Base-by-base conservation (phyloP, 2,113 vertebrate species). In the Antigone vipio region DNA sequence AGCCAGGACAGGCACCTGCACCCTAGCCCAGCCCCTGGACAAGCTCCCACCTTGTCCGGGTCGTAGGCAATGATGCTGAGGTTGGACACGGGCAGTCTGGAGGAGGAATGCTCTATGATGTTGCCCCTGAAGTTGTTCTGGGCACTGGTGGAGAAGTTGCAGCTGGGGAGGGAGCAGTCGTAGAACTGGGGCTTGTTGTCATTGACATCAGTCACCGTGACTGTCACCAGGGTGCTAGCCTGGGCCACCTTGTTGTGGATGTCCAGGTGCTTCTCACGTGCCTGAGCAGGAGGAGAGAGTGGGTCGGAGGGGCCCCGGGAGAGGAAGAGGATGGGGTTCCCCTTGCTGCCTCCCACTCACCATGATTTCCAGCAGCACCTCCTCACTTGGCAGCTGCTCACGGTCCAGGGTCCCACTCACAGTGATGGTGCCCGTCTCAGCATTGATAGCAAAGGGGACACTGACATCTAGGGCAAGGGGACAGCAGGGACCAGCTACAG, bases 171-270 rank as follows among this genome's bases (percentile, higher is more conserved):
- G 45, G 55, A 59, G 94, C 99, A 99, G 62, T 89, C 93, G 94
- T 99, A 99, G 95, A 99, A 99, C 58, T 97, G 30, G 2, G 99
- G 99, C 22, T 55, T 74, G 91, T 99, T 98, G 97, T 99, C 99
- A 49, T 99, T 99, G 66, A 98, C 9, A 10, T 99, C 99, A 0
- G 80, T 58, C 87, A 99, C 98, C 16, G 23, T 76, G 81, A 99
- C 92, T 7, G 94, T 94, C 56, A 99, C 98, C 40, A 66, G 53
- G 6, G 97, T 96, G 66, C 40, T 97, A 27, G 90, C 69, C 38
- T 94, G 47, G 55, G 98, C 97, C 55, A 67, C 15, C 4, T 95
- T 55, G 40, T 84, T 79, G 0, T 98, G 2, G 91, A 98, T 96
- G 69, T 98, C 85, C 32, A 6, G 26, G 9, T 97, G 2, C 21